phyloP scores from a whole-genome alignment of 2,888 invertebrate genomes.

The Steinernema scapterisci region DNA sequence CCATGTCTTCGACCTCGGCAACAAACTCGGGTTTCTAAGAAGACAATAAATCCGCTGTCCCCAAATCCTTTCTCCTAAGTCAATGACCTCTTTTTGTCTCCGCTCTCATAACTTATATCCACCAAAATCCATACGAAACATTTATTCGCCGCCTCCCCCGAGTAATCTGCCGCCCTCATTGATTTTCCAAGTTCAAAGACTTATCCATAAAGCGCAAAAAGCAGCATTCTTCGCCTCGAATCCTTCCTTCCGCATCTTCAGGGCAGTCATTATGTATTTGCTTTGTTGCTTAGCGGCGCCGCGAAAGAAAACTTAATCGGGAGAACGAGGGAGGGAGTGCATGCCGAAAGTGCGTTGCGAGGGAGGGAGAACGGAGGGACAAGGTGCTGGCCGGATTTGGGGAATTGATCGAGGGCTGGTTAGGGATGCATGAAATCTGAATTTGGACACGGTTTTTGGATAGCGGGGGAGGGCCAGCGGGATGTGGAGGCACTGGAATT shows the following conservation, averaged over 20 bases:
- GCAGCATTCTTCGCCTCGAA: not conserved
- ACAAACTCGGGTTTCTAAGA: too few relatives aligned
- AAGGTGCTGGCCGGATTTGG: too few relatives aligned
- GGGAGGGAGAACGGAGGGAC: not conserved
- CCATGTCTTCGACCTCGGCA: too few relatives aligned
- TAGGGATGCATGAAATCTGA: constrained; percentile 9
- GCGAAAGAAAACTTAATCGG: not conserved
- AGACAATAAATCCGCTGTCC: too few relatives aligned
- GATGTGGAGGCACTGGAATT: not conserved
- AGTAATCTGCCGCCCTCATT: too few relatives aligned
- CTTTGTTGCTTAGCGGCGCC: constrained; percentile 17
- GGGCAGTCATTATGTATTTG: constrained; percentile 26
- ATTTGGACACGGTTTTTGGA: not conserved
- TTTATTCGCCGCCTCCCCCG: too few relatives aligned
- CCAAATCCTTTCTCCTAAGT: too few relatives aligned
- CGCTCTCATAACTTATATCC: too few relatives aligned
- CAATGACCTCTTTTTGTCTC: too few relatives aligned
- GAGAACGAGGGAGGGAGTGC: not conserved
- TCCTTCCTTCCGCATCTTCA: constrained; percentile 23
- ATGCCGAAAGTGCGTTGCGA: constrained; percentile 17
- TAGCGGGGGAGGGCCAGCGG: not conserved
- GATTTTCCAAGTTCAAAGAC: too few relatives aligned
- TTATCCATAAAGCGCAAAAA: too few relatives aligned
- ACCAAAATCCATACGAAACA: too few relatives aligned
- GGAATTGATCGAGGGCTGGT: not conserved